phyloP scores from a whole-genome alignment of 2,797 vertebrate genomes.

The Tachyglossus aculeatus region DNA sequence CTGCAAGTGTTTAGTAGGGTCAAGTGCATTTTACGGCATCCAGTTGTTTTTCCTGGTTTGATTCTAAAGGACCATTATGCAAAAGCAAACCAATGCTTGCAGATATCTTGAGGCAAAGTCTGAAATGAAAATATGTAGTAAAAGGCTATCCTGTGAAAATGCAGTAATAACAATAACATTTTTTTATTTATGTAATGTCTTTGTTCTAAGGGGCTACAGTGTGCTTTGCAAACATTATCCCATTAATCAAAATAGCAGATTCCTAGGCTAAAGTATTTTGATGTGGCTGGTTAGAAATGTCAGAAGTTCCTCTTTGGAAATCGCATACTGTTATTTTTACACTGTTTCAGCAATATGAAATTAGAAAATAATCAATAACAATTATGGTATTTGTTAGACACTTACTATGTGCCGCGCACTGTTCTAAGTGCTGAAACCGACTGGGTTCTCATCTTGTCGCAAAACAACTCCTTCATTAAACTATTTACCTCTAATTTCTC shows the following conservation, averaged over 20 bases:
- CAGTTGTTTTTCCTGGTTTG: conserved; percentile 25
- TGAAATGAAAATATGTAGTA: conserved; percentile 38
- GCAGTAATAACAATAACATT: conserved; percentile 26
- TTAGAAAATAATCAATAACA: too few species aligned
- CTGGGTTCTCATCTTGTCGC: too few species aligned
- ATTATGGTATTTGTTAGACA: too few species aligned
- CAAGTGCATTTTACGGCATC: background rate
- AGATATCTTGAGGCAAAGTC: conserved; percentile 31
- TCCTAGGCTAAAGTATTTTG: conserved; percentile 30
- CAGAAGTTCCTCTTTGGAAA: conserved; percentile 33
- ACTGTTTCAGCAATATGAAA: conserved; percentile 24
- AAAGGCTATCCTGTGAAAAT: conserved; percentile 34
- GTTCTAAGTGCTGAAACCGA: too few species aligned
- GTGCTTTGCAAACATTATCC: conserved; percentile 30
- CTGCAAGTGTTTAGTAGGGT: conserved; percentile 9
- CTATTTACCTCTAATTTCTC: too few species aligned
- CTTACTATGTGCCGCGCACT: too few species aligned
- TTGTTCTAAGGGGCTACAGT: conserved; percentile 42
- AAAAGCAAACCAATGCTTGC: conserved; percentile 33
- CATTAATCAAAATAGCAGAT: conserved; percentile 44
- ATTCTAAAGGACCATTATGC: conserved; percentile 26
- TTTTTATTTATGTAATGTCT: conserved; percentile 29
- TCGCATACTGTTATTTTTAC: conserved; percentile 20
- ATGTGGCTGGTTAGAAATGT: conserved; percentile 12
- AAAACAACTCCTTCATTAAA: too few species aligned